Evolutionary conservation across 1,140 invertebrate species (phyloP), one percentile per base, ranked within the genome.

Genomic region (Lepidurus couesii): DNA sequence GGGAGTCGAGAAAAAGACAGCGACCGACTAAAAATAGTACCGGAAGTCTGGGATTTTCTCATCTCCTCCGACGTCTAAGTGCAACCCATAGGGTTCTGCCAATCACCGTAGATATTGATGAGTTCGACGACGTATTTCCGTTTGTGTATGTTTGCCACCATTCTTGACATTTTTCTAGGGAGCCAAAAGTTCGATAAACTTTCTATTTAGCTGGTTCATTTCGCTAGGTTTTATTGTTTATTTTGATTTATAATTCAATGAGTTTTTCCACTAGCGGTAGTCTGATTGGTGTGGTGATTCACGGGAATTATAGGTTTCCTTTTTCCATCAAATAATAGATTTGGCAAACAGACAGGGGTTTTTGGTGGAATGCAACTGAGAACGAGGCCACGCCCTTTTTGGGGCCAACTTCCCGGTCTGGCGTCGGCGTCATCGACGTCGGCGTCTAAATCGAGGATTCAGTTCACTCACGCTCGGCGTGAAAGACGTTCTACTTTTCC

Each of bases 391-490:
- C 53, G 53, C 53, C 53, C 13, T 16, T 21, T 34, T 34, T 7
- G 1, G 21, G 9, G 16, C 9, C 6, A 11, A 9, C 13, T 65
- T 16, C 53, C 53, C 9, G 53, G 8, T 16, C 13, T 9, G 53
- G 53, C 53, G 53, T 65, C 53, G 53, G 13, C 13, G 47, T 6
- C 47, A 21, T 3, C 47, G 47, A 13, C 47, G 47, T 13, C 47
- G 21, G 53, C 53, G 53, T 65, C 53, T 65, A 65, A 65, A 65
- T 65, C 16, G 16, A 21, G 53, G 16, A 9, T 65, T 65, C 53
- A 65, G 53, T 65, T 65, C 53, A 65, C 53, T 65, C 53, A 65
- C 53, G 53, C 53, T 65, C 53, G 53, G 53, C 53, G 53, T 65
- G 53, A 65, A 65, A 65, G 53, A 65, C 53, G 53, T 65, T 65